Conservation (phyloP, 2,888 invertebrate genomes). For the Tetanocera ferruginea region DNA sequence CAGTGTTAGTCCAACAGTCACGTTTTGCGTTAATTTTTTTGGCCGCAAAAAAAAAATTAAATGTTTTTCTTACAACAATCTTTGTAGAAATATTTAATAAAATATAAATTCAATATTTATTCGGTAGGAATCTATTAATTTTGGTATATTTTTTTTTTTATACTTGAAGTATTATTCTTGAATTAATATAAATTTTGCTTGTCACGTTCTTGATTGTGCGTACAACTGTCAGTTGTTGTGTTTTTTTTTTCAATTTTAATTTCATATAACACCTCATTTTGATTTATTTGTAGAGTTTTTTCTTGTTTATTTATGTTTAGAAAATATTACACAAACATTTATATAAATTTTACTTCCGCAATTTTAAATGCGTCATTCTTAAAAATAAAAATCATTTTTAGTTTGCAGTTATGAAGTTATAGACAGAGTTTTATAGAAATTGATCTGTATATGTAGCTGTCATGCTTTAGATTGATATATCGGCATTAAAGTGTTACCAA, state of each 20-base stretch:
- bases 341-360: not conserved
- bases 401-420: not conserved
- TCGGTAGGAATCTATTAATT: not conserved
- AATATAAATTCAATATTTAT: not conserved
- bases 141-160: not conserved
- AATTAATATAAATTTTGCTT: slow-evolving; percentile 1
- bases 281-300: not conserved
- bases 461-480: not conserved
- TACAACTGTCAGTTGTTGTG: not conserved
- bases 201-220: slow-evolving; percentile 1
- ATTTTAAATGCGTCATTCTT: not conserved
- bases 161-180: not conserved
- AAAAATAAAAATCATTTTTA: slow-evolving; percentile 6
- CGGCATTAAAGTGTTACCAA: no score
- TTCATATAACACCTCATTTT: not conserved
- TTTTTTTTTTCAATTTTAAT: not conserved
- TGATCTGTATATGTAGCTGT: not conserved
- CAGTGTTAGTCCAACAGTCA: not conserved
- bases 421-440: not conserved
- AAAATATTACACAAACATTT: not conserved
- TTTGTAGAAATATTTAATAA: not conserved
- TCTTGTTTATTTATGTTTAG: not conserved
- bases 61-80: not conserved
- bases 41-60: not conserved
- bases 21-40: not conserved